Percentiles rank a stretch among this genome's conserved stretches.
Conservation (phyloP, 2,797 vertebrate species). For the Pseudochirops cupreus region DNA sequence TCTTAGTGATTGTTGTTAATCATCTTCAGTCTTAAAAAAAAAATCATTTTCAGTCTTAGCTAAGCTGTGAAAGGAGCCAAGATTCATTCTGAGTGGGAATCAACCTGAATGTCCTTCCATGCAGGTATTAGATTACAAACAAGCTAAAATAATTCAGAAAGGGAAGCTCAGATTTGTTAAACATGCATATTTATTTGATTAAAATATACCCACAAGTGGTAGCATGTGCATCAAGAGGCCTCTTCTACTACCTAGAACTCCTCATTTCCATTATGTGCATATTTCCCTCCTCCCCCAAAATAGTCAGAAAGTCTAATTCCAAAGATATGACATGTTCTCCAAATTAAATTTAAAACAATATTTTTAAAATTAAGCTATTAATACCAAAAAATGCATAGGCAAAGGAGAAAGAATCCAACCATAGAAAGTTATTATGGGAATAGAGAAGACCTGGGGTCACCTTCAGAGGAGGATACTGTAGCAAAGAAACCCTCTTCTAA, state of each 20-base stretch:
- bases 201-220: neutral
- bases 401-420: too few species aligned
- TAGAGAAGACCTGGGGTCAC: too few species aligned
- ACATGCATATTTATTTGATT: neutral
- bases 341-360: constrained; percentile 73
- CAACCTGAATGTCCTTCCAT: neutral
- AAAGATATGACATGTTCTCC: constrained; percentile 57
- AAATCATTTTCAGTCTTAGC: neutral
- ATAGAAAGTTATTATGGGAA: too few species aligned
- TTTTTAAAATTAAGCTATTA: neutral
- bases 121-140: constrained; percentile 13
- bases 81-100: constrained; percentile 11
- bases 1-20: neutral
- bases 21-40: neutral
- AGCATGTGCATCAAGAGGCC: neutral
- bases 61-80: neutral
- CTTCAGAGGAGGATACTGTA: too few species aligned
- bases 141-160: constrained; percentile 14
- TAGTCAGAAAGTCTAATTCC: constrained; percentile 46
- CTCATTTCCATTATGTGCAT: constrained; percentile 16
- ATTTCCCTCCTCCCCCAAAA: constrained; percentile 29
- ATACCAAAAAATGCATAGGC: too few species aligned
- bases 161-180: neutral
- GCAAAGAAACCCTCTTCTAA: too few species aligned
- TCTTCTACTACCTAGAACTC: neutral